A percentile compares a stretch with the other conserved stretches of the same genome.
Conservation (phyloP, 2,888 invertebrate species). For the Drosophila acutilabella region DNA sequence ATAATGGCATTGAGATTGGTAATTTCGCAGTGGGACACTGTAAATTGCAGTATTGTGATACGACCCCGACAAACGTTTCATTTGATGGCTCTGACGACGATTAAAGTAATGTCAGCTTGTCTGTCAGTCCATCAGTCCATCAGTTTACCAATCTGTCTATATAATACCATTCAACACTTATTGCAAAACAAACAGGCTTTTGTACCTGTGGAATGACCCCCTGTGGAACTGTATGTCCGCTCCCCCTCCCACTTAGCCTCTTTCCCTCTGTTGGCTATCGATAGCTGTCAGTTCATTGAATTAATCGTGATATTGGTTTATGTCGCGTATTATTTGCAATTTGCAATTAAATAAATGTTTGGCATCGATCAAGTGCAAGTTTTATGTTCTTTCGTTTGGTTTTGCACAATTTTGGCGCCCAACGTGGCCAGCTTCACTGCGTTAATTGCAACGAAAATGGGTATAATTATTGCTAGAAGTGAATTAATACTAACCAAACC, state of each 20-base stretch:
- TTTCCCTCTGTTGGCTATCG: slow-evolving; percentile 12
- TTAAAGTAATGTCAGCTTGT: slow-evolving; percentile 13
- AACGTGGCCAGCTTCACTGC: not conserved
- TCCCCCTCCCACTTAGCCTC: not conserved
- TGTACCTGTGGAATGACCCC: not conserved
- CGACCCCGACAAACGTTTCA: slow-evolving; percentile 3
- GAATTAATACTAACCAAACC: no score
- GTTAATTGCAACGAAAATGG: not conserved
- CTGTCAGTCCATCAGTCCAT: not conserved
- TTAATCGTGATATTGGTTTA: slow-evolving; percentile 21
- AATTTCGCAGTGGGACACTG: slow-evolving; percentile 9
- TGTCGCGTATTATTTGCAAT: slow-evolving; percentile 19
- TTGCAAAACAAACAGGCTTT: slow-evolving; percentile 21
- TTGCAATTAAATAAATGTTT: slow-evolving; percentile 32
- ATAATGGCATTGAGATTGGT: slow-evolving; percentile 30
- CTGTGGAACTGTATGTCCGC: not conserved
- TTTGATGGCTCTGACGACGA: slow-evolving; percentile 26
- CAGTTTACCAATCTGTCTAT: not conserved
- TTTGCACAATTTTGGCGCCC: not conserved
- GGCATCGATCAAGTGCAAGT: not conserved
- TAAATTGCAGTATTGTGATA: slow-evolving; percentile 13
- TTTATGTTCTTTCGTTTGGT: not conserved
- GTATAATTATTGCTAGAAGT: no score
- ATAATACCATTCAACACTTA: slow-evolving; percentile 17
- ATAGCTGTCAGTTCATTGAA: slow-evolving; percentile 20